Evolutionary conservation across 2,797 vertebrate species (phyloP), one percentile per base, ranked within the genome.

Genomic region (Acrocephalus scirpaceus): DNA sequence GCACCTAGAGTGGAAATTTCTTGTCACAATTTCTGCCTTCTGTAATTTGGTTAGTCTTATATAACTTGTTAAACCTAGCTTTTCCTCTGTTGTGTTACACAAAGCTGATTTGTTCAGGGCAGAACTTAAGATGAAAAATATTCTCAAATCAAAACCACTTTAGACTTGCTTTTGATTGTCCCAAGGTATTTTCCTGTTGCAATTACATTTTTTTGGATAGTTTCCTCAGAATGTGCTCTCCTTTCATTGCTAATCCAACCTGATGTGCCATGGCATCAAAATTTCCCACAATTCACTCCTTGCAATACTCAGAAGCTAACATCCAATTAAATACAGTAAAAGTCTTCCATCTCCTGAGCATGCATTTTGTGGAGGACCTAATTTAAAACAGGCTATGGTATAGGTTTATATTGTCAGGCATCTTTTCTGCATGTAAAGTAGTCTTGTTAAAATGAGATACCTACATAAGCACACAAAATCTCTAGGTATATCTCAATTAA

Each of bases 401-500:
- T 58, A 74, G 62, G 71, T 95, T 93, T 94, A 62, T 90, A 71
- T 92, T 78, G 56, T 86, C 78, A 82, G 77, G 58, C 54, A 73
- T 94, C 74, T 95, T 95, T 94, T 92, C 81, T 90, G 91, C 88
- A 94, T 96, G 76, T 51, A 93, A 91, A 96, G 81, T 50, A 92
- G 64, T 57, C 76, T 70, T 91, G 70, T 66, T 92, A 95, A 93
- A 96, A 92, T 54, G 89, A 91, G 85, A 61, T 86, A 90, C 75
- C 72, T 92, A 93, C 40, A 75, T 82, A 90, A 95, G 62, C 82
- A 91, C 82, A 74, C 23, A 77, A 72, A 96, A 93, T 92, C 92
- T 97, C 88, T 82, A 57, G 86, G 61, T 91, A 86, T 80, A 86
- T 48, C 65, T 96, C 95, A 94, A 82, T 97, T 97, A 96, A 96